A percentile compares a stretch with the other conserved stretches of the same genome.
Evolutionary conservation across 2,113 vertebrate genomes (phyloP).

Genomic region (Pipa parva): DNA sequence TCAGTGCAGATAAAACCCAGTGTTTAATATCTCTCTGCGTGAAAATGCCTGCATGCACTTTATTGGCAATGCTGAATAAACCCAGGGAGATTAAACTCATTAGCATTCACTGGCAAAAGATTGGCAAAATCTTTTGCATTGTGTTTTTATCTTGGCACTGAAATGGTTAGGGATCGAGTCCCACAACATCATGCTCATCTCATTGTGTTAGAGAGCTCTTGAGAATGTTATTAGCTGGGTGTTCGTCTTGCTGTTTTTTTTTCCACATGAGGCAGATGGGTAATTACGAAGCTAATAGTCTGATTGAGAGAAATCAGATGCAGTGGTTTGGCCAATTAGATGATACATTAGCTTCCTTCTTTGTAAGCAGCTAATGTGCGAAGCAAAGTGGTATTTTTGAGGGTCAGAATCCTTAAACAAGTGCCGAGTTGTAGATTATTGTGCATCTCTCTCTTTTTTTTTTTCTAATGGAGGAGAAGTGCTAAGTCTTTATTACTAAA

Average conservation of each 20-base stretch:
- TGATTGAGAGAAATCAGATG: constrained; percentile 99
- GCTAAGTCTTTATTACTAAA: constrained; percentile 96
- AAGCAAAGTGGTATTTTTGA: constrained; percentile 98
- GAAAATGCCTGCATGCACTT: constrained; percentile 12
- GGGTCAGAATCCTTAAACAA: constrained; percentile 97
- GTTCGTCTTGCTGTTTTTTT: constrained; percentile 89
- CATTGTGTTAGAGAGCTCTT: constrained; percentile 98
- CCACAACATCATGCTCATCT: constrained; percentile 91
- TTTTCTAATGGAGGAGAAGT: constrained; percentile 93
- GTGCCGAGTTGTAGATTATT: constrained; percentile 86
- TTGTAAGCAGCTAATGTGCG: constrained; percentile 99
- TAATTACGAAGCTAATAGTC: constrained; percentile 99
- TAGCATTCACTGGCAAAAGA: constrained; percentile 57
- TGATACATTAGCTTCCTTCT: constrained; percentile 99
- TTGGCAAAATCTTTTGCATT: constrained; percentile 64
- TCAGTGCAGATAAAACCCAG: constrained; percentile 2
- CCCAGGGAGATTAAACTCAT: constrained; percentile 61
- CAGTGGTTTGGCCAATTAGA: constrained; percentile 99
- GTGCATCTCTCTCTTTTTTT: constrained; percentile 59
- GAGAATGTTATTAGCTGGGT: constrained; percentile 99
- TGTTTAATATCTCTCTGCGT: constrained; percentile 1
- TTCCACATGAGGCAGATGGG: constrained; percentile 98
- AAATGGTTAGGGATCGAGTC: constrained; percentile 82
- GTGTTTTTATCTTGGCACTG: constrained; percentile 74
- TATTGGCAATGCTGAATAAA: constrained; percentile 52